These are phyloP conservation scores for Matsumyia berberina DNA, from an alignment of 2,888 invertebrate genomes.

Conservation along the genomic window DNA sequence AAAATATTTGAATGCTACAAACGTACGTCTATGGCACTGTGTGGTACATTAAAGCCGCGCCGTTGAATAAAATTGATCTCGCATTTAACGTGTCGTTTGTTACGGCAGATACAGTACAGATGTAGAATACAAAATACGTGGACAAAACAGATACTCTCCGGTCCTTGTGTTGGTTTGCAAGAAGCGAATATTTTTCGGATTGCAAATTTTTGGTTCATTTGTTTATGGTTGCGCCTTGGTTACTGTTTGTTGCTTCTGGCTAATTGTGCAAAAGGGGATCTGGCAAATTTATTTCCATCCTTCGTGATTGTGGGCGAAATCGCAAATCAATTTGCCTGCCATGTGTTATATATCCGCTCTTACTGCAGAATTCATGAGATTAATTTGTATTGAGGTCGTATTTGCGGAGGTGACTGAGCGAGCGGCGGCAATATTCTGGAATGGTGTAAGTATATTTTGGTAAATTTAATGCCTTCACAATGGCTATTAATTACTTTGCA, in stretches of 20 bases:
- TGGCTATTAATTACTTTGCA: conserved; percentile 55
- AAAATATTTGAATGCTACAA: conserved; percentile 13
- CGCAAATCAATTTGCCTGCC: conserved; percentile 66
- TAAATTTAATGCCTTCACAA: conserved; percentile 59
- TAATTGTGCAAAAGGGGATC: not conserved
- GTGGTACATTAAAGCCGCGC: conserved; percentile 6
- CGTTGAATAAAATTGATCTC: conserved; percentile 41
- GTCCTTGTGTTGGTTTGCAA: conserved; percentile 3
- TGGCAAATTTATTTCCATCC: conserved; percentile 52
- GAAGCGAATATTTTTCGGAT: conserved; percentile 23
- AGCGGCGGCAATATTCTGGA: not conserved
- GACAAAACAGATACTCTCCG: not conserved
- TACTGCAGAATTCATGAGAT: conserved; percentile 41
- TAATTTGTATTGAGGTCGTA: conserved; percentile 61
- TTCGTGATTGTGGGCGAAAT: conserved; percentile 35
- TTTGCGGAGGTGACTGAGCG: not conserved
- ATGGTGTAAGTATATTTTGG: conserved; percentile 33
- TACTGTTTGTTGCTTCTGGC: not conserved
- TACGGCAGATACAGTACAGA: conserved; percentile 20
- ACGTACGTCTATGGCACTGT: not conserved
- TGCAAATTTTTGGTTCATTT: conserved; percentile 40
- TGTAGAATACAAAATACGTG: conserved; percentile 25
- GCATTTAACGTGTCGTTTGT: conserved; percentile 44
- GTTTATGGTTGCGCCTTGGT: conserved; percentile 12
- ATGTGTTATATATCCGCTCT: conserved; percentile 30